phyloP scores from a whole-genome alignment of 1,140 invertebrate species.

The Hirudo medicinalis region DNA sequence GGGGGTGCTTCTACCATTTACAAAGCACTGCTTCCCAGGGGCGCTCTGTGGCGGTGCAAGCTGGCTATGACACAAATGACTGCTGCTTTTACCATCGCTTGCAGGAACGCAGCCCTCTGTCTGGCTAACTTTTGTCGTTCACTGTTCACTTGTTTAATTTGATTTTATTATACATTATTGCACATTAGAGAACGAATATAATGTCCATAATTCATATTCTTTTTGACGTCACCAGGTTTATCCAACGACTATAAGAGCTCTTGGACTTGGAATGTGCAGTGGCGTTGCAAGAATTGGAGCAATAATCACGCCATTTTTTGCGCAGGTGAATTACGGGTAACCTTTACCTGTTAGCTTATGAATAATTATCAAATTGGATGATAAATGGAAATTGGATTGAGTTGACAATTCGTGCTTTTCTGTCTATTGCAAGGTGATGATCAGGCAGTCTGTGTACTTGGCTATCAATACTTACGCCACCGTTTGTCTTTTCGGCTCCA shows the following conservation, averaged over 20 bases:
- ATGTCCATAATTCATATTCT: neutral
- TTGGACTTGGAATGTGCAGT: slow-evolving; percentile 75
- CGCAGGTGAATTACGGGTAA: slow-evolving; percentile 53
- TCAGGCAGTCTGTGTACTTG: slow-evolving; percentile 35
- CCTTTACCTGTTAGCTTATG: neutral
- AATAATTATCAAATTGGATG: neutral
- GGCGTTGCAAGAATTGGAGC: slow-evolving; percentile 79
- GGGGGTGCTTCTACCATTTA: no score
- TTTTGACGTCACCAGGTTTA: slow-evolving; percentile 49
- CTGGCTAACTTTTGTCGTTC: no score
- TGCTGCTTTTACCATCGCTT: no score
- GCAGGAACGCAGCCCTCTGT: no score
- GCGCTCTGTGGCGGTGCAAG: no score
- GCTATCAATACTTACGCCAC: slow-evolving; percentile 37
- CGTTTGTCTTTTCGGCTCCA: slow-evolving; percentile 34
- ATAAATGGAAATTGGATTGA: neutral
- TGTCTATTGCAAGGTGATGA: slow-evolving; percentile 31
- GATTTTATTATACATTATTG: no score
- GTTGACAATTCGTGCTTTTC: slow-evolving; percentile 5
- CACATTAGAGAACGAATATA: no score
- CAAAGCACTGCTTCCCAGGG: no score
- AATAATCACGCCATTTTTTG: slow-evolving; percentile 80
- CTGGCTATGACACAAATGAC: no score
- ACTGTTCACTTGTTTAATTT: no score
- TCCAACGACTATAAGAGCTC: slow-evolving; percentile 70